Conservation (phyloP, 2,113 vertebrate species). For the Lepidothrix coronata region DNA sequence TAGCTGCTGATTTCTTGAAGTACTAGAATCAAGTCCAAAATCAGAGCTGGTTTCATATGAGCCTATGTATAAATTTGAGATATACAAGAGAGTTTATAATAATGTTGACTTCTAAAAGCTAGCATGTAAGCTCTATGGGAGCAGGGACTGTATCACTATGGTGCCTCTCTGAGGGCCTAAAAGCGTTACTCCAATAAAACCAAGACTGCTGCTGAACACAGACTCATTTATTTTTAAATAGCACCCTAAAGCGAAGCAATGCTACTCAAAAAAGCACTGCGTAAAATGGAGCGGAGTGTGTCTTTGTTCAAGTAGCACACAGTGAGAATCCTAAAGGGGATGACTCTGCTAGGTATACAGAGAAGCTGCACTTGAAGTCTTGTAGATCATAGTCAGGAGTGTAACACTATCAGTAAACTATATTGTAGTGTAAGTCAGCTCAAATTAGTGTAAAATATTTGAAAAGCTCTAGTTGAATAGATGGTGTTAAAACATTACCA, state of each 20-base stretch:
- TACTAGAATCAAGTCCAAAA: constrained; percentile 9
- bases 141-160: constrained; percentile 26
- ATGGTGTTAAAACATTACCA: neutral
- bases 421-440: neutral
- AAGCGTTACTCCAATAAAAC: constrained; percentile 42
- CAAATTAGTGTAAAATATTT: neutral
- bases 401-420: neutral
- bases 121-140: constrained; percentile 34
- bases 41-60: neutral
- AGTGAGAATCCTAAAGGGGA: neutral
- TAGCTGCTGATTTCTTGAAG: neutral
- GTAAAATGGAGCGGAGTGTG: neutral
- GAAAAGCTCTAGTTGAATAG: neutral
- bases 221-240: constrained; percentile 10
- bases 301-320: neutral
- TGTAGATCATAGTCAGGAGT: neutral
- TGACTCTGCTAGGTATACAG: neutral
- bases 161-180: neutral
- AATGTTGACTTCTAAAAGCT: neutral
- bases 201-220: constrained; percentile 14
- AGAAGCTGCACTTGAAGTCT: neutral
- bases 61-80: neutral
- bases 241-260: neutral
- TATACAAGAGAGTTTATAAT: neutral
- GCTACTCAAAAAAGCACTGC: neutral